Percentiles rank a stretch among this genome's conserved stretches.
Evolutionary conservation across 2,113 vertebrate genomes (phyloP).

Genomic region (Lichenostomus cassidix): DNA sequence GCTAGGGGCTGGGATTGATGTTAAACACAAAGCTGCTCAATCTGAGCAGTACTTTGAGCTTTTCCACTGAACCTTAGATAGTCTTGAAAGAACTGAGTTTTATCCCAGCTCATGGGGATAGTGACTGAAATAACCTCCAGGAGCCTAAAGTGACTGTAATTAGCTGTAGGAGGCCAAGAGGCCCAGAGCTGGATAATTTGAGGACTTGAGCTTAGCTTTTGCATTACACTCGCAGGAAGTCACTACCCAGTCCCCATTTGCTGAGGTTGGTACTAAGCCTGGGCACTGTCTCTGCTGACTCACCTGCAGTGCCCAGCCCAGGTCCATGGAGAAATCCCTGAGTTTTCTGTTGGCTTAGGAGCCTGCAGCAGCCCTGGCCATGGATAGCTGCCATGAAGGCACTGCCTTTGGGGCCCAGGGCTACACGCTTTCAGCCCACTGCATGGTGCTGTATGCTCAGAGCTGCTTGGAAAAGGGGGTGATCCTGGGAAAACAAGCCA

Average conservation of each 20-base stretch:
- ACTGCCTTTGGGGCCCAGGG: too few relatives aligned
- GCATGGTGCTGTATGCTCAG: fast-evolving
- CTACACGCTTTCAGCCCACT: background rate
- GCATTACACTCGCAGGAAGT: fast-evolving
- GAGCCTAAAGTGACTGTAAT: background rate
- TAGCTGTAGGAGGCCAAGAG: background rate
- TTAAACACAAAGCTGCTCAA: background rate
- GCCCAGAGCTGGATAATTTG: background rate
- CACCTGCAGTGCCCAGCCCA: fast-evolving
- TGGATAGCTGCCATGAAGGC: background rate
- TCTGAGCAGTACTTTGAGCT: background rate
- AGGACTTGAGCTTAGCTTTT: background rate
- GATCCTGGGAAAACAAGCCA: background rate
- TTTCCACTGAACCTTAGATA: background rate
- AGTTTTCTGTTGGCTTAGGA: background rate
- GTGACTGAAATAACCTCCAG: background rate
- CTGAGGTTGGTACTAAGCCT: too few relatives aligned
- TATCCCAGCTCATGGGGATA: background rate
- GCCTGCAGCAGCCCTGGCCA: background rate
- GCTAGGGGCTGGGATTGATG: background rate
- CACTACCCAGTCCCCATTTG: background rate
- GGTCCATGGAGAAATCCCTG: background rate
- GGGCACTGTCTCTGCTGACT: background rate
- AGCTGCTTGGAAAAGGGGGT: background rate
- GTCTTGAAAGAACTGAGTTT: background rate